Base-by-base conservation (phyloP, 2,113 vertebrate species). In the Mobula birostris region DNA sequence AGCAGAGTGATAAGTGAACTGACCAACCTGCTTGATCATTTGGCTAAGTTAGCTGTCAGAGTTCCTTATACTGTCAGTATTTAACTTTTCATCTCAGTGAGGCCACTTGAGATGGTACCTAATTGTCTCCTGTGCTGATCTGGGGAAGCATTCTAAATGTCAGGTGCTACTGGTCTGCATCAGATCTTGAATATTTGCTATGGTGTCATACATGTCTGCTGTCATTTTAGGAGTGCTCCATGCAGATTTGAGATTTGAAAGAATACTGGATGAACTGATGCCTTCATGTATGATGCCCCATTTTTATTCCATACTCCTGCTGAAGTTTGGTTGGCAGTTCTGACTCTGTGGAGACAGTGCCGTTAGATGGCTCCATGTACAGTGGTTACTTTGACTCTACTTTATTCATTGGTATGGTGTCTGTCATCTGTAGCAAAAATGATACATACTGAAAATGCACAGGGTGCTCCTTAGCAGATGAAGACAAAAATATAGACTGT, bases 21-120 rank as follows among this genome's bases (percentile, higher is more conserved):
- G 91, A 72, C 85, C 85, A 32, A 66, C 91, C 36, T 48, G 72
- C 70, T 24, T 74, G 40, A 74, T 74, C 70, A 76, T 74, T 93
- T 74, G 68, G 70, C 91, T 74, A 93, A 74, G 21, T 72, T 48
- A 27, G 90, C 70, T 93, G 68, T 29, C 91, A 93, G 36, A 48
- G 36, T 56, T 93, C n/a, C 24, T 27, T 29, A 56, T 15, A 56
- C 36, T 40, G 40, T 93, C 40, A 40, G 9, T 74, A 14, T 68
- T 74, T 72, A 74, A 24, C n/a, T 93, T 93, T 27, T 48, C 91
- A 48, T 24, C 32, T 15, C 15, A 24, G 63, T 66, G 85, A 90
- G 29, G 14, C 87, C 83, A 88, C 19, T 58, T 48, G 11, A n/a
- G 83, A 29, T 36, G n/a, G 27, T 90, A 8, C 61, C 12, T 63